Evolutionary conservation across 2,797 vertebrate species (phyloP), one percentile per base, ranked within the genome.

Genomic region (Microtus californicus): DNA sequence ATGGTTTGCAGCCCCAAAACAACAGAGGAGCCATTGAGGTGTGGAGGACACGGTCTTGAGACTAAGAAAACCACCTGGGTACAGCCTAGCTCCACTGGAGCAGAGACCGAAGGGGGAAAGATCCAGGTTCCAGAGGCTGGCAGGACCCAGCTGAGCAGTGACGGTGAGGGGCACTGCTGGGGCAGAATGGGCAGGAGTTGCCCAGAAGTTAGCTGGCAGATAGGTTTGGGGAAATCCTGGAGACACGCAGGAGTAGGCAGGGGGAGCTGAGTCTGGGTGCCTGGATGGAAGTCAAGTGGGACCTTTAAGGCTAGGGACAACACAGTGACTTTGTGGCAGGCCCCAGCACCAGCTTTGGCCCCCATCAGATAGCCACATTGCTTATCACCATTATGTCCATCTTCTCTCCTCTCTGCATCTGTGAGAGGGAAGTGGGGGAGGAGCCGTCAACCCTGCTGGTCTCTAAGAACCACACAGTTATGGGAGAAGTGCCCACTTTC

Each of bases 311-410:
- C 59, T 90, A 56, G 43, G n/a, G 54, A 34, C 29, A 56, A 29
- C 19, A 34, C 56, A 74, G 48, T n/a, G 31, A 19, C 73, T 27
- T 2, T 0, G 65, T 17, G 12, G 40, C 61, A 29, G 78, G n/a
- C 9, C 63, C 63, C 77, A 71, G 48, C 1, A 25, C n/a, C 45
- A 80, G 48, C 3, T 45, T 82, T 56, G 65, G 17, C 4, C 37
- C 21, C 7, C 1, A 37, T 12, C 23, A 37, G 63, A 40, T 37
- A 8, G 61, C 43, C 29, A 0, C 19, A 3, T 61, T 54, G n/a
- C 80, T 45, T 76, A 43, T 11, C 1, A 27, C 10, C 0, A 1
- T 17, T 88, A 63, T 5, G 8, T 23, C 19, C 3, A 0, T 34
- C 19, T 31, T 56, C 40, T 78, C 61, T 45, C 43, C 89, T 77